Evolutionary conservation across 2,888 invertebrate species (phyloP).

Genomic region (Cheilosia vulpina): DNA sequence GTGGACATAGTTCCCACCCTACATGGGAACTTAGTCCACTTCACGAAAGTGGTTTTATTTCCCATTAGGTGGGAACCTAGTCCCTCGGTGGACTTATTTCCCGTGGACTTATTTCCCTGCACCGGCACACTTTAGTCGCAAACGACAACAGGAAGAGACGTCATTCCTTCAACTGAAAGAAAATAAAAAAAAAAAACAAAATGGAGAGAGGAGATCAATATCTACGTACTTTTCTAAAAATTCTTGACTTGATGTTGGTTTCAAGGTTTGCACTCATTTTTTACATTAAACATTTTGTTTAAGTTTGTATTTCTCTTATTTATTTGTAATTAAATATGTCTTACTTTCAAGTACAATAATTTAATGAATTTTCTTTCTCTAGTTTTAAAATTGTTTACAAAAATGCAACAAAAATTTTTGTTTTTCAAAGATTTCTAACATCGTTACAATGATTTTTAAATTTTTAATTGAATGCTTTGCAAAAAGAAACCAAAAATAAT

Average conservation of each 20-base stretch:
- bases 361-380: constrained; percentile 71
- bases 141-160: too few relatives aligned
- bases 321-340: constrained; percentile 80
- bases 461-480: constrained; percentile 43
- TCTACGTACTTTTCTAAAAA: background rate
- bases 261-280: background rate
- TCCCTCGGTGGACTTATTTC: too few relatives aligned
- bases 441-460: constrained; percentile 28
- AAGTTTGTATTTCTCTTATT: constrained; percentile 39
- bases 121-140: too few relatives aligned
- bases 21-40: too few relatives aligned
- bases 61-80: too few relatives aligned
- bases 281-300: background rate
- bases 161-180: too few relatives aligned
- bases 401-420: constrained; percentile 7
- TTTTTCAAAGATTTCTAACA: constrained; percentile 26
- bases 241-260: background rate
- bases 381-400: constrained; percentile 33
- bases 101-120: too few relatives aligned
- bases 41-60: too few relatives aligned
- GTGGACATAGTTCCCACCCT: too few relatives aligned
- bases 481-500: constrained; percentile 32
- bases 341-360: constrained; percentile 82
- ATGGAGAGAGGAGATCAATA: too few relatives aligned
- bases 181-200: too few relatives aligned